Evolutionary conservation across 2,113 vertebrate genomes (phyloP), one percentile per base, ranked within the genome.

Genomic region (Tautogolabrus adspersus): DNA sequence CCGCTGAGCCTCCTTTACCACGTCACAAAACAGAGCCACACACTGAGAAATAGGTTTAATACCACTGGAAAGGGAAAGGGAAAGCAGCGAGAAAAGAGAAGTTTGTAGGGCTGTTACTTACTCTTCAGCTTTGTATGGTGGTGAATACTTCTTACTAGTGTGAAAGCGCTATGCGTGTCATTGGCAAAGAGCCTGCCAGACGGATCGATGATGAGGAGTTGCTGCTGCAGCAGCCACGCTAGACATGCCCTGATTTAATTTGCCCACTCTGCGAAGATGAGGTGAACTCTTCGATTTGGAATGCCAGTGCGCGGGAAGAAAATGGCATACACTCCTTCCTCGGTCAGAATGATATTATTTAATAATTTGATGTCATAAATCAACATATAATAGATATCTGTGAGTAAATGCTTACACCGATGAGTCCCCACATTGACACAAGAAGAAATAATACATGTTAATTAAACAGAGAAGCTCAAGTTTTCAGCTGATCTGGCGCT

Each of bases 121-220:
- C 75, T 73, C 66, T 56, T 86, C 67, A 69, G 44, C 56, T 57
- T 21, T 64, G 77, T 66, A 60, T 46, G 72, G 74, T n/a, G 38
- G 60, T 46, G 72, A 81, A 79, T 80, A 81, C 65, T 66, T 87
- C 15, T 88, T 71, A 83, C 66, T 76, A 81, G 19, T 86, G 75
- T 73, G 71, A 80, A 86, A 82, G 85, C 80, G 5, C 38, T 42
- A 70, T 83, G 86, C 34, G 44, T 87, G 74, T 89, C 82, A 87
- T 66, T 90, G 82, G 82, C 87, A 86, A 79, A 88, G 80, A 74
- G 72, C 72, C 81, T 73, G 61, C 71, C 74, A 77, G 66, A 82
- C 73, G 18, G 85, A 89, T 90, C 82, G 12, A 84, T 87, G 82
- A 83, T 61, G 85, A 90, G 67, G 16, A 86, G 74, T 44, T 82